These are phyloP conservation scores for Dendronephthya gigantea DNA, from an alignment of 64 coral and sea anemone genomes.

Conservation along the genomic window DNA sequence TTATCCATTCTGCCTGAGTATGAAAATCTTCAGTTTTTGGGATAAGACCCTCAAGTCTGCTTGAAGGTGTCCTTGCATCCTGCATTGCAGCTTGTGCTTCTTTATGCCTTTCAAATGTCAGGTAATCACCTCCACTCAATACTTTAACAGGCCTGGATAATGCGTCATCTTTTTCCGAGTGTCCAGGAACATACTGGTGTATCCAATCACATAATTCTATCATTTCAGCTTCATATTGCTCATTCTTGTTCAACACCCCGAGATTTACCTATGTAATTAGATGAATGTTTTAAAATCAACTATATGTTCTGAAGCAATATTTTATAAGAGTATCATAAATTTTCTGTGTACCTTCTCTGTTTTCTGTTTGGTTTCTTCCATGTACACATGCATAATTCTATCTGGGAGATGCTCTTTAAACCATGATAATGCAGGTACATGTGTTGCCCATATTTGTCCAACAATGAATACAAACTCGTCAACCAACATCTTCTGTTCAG, in stretches of 20 bases:
- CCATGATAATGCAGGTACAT: background rate
- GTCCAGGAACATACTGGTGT: background rate
- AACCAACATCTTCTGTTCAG: constrained; percentile 12
- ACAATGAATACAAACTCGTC: constrained; percentile 10
- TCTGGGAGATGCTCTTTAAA: background rate
- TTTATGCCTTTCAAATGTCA: constrained; percentile 31
- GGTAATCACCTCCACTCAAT: constrained; percentile 7
- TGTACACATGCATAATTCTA: background rate
- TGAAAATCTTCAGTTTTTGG: constrained; percentile 47
- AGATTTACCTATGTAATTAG: constrained; percentile 19
- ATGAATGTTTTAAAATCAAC: too few species aligned
- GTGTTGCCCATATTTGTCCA: constrained; percentile 14
- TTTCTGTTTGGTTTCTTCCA: background rate
- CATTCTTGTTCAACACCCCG: background rate
- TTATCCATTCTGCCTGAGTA: constrained; percentile 23
- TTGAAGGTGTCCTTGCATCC: constrained; percentile 34
- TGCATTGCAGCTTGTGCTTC: constrained; percentile 45
- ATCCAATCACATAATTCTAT: background rate
- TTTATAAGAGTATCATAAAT: background rate
- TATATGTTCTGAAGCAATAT: background rate
- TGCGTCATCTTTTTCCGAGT: background rate
- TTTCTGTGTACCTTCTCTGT: background rate
- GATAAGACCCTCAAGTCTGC: constrained; percentile 28
- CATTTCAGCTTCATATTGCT: constrained; percentile 17
- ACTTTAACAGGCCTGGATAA: background rate